These are phyloP conservation scores for Protodeltote pygarga DNA, from an alignment of 2,888 invertebrate species.

Conservation along the genomic window DNA sequence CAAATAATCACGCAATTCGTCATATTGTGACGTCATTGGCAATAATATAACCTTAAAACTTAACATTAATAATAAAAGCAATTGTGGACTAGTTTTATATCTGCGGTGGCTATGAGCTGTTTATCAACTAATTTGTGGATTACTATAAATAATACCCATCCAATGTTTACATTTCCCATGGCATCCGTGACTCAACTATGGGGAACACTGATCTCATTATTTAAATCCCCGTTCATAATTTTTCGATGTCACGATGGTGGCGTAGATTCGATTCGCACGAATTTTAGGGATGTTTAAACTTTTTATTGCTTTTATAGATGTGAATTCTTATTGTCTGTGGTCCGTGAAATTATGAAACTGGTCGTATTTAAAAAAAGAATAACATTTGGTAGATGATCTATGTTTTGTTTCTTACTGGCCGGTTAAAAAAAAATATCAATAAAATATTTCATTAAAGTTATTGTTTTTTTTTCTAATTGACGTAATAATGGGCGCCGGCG, in stretches of 20 bases:
- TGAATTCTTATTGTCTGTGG: conserved; percentile 7
- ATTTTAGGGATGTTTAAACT: conserved; percentile 38
- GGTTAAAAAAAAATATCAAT: not conserved
- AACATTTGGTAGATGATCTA: no score
- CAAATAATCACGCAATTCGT: conserved; percentile 5
- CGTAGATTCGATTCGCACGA: conserved; percentile 67
- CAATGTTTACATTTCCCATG: conserved; percentile 84
- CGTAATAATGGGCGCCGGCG: conserved; percentile 22
- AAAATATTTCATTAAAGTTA: not conserved
- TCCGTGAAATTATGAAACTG: no score
- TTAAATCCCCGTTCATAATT: conserved; percentile 79
- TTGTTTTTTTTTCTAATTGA: conserved; percentile 1
- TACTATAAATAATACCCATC: conserved; percentile 65
- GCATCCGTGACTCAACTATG: conserved; percentile 54
- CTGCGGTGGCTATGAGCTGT: conserved; percentile 44
- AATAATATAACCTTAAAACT: conserved; percentile 6
- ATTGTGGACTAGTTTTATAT: conserved; percentile 40
- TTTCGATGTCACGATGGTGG: conserved; percentile 69
- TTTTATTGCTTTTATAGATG: conserved; percentile 25
- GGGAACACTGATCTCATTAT: conserved; percentile 77
- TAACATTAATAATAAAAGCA: conserved; percentile 31
- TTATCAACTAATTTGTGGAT: conserved; percentile 79
- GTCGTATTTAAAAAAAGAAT: no score
- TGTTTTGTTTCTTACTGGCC: not conserved
- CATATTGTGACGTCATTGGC: not conserved